These are phyloP conservation scores for Trachymyrmex cornetzi DNA, from an alignment of 1,140 invertebrate species.

Conservation along the genomic window DNA sequence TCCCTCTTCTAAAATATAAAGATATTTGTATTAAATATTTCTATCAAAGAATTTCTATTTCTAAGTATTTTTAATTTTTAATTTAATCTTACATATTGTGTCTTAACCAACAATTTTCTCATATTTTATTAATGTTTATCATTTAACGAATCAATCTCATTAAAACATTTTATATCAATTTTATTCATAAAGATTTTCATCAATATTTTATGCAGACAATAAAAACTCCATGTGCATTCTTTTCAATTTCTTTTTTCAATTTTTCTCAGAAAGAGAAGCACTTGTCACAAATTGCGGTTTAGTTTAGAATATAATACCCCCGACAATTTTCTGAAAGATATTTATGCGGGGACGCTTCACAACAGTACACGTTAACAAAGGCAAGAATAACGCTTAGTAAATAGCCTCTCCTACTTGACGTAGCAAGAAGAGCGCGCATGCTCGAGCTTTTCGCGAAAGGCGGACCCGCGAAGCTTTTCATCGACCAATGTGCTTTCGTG, in stretches of 20 bases:
- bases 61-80: neutral
- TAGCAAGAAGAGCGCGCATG: slow-evolving; percentile 66
- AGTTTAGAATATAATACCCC: neutral
- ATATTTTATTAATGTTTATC: neutral
- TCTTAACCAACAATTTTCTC: neutral
- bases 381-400: slow-evolving; percentile 27
- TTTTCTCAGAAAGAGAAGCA: neutral
- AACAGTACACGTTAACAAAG: slow-evolving; percentile 14
- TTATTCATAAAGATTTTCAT: neutral
- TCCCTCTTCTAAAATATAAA: neutral
- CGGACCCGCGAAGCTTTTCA: slow-evolving; percentile 70
- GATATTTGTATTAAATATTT: slow-evolving; percentile 1
- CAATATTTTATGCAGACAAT: neutral
- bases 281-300: neutral
- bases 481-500: slow-evolving; percentile 74
- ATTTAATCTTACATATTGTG: neutral
- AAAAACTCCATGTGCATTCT: neutral
- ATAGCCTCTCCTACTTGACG: slow-evolving; percentile 30
- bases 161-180: neutral
- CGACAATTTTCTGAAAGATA: neutral
- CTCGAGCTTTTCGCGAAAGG: slow-evolving; percentile 74
- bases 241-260: neutral
- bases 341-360: neutral
- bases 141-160: neutral
- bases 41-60: too few species aligned